phyloP scores from a whole-genome alignment of 2,113 vertebrate genomes.

The Amia ocellicauda region DNA sequence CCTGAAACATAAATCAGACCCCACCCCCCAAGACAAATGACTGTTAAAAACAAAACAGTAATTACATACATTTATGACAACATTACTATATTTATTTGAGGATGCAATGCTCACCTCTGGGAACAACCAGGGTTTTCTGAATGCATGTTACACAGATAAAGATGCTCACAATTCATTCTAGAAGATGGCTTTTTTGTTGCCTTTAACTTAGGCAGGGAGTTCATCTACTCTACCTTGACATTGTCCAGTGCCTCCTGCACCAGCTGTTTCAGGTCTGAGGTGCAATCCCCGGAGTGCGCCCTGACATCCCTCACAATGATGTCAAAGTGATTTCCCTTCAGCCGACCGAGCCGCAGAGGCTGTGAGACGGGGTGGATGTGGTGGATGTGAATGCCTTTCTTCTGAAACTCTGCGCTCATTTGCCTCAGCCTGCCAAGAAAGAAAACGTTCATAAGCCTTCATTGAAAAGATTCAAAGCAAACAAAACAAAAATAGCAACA shows the following conservation, averaged over 20 bases:
- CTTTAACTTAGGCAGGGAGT: neutral
- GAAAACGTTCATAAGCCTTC: neutral
- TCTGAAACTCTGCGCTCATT: slow-evolving; percentile 67
- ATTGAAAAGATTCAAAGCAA: too few species aligned
- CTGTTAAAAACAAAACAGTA: neutral
- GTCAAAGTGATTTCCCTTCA: slow-evolving; percentile 89
- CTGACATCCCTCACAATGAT: slow-evolving; percentile 79
- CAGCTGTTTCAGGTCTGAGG: slow-evolving; percentile 55
- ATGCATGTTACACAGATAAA: neutral
- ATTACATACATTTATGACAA: too few species aligned
- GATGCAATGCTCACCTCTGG: too few species aligned
- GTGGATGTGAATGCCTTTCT: slow-evolving; percentile 73
- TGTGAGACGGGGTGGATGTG: slow-evolving; percentile 64
- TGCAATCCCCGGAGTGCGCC: slow-evolving; percentile 47
- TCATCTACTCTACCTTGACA: slow-evolving; percentile 69
- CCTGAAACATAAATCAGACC: slow-evolving; percentile 47
- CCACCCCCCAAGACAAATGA: neutral
- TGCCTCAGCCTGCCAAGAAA: slow-evolving; percentile 69
- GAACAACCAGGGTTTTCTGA: neutral
- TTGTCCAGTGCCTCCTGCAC: slow-evolving; percentile 80
- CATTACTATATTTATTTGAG: too few species aligned
- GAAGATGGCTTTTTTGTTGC: neutral
- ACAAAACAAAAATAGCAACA: too few species aligned
- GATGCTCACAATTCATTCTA: too few species aligned
- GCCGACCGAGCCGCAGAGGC: slow-evolving; percentile 79